A percentile compares a stretch with the other conserved stretches of the same genome.
phyloP scores from a whole-genome alignment of 2,113 vertebrate genomes.

The Raja brachyura region DNA sequence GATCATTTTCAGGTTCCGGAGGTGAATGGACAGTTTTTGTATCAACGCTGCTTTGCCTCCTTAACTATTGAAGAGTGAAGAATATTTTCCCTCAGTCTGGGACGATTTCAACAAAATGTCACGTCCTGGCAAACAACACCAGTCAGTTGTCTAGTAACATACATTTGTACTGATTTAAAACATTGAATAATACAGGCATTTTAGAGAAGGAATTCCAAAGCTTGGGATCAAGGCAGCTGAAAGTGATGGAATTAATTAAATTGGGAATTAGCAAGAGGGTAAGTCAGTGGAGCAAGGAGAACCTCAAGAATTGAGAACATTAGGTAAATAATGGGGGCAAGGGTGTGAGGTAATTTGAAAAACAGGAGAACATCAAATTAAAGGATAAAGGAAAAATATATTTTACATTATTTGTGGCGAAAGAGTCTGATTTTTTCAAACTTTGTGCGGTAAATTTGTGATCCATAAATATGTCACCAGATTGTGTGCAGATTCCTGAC shows the following conservation, averaged over 20 bases:
- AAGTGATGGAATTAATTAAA: neutral
- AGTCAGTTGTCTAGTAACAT: neutral
- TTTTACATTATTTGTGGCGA: neutral
- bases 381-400: neutral
- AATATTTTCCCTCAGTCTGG: neutral
- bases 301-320: neutral
- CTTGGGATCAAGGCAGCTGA: too few species aligned
- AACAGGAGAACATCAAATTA: neutral
- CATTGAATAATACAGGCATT: neutral
- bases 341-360: neutral
- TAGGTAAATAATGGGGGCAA: neutral
- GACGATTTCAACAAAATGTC: neutral
- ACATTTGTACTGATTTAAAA: neutral
- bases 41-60: neutral
- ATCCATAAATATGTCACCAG: neutral
- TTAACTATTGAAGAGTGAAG: neutral
- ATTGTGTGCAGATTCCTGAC: neutral
- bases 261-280: neutral
- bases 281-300: neutral
- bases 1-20: conserved; percentile 17
- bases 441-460: neutral
- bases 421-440: neutral
- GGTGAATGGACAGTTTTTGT: neutral
- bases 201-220: too few species aligned
- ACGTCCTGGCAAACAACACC: neutral